Conservation (phyloP, 2,113 vertebrate genomes). For the Sander lucioperca region DNA sequence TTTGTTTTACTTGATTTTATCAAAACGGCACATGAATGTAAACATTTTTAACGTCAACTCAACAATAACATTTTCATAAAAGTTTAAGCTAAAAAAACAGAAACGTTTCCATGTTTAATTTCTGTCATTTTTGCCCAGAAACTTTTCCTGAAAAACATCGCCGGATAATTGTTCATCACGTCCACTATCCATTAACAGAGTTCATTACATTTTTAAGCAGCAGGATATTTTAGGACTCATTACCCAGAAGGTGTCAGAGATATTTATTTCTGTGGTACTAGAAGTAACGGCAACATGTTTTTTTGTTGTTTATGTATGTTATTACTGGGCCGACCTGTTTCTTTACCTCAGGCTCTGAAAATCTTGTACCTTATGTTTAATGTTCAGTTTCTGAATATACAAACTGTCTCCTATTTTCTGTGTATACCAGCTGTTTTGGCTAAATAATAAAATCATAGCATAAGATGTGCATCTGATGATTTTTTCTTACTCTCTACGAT, state of each 20-base stretch:
- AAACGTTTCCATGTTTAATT: neutral
- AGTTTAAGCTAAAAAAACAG: neutral
- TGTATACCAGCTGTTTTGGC: slow-evolving; percentile 44
- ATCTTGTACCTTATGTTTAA: neutral
- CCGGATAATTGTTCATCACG: neutral
- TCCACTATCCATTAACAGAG: neutral
- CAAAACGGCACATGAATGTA: slow-evolving; percentile 20
- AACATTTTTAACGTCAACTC: neutral
- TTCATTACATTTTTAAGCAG: neutral
- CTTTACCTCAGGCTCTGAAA: neutral
- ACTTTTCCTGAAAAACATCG: neutral
- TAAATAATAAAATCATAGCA: slow-evolving; percentile 60
- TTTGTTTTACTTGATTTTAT: neutral
- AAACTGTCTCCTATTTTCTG: slow-evolving; percentile 43
- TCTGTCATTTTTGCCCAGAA: neutral
- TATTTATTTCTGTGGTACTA: neutral
- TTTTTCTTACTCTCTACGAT: neutral
- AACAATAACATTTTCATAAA: neutral
- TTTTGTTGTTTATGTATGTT: no score
- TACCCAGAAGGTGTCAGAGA: slow-evolving; percentile 1
- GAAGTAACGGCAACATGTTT: slow-evolving; percentile 4
- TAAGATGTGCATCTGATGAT: slow-evolving; percentile 34
- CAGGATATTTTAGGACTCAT: neutral
- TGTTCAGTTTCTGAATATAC: slow-evolving; percentile 13
- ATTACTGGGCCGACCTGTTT: neutral